Evolutionary conservation across 2,113 vertebrate genomes (phyloP).

Genomic region (Indicator maculatus): DNA sequence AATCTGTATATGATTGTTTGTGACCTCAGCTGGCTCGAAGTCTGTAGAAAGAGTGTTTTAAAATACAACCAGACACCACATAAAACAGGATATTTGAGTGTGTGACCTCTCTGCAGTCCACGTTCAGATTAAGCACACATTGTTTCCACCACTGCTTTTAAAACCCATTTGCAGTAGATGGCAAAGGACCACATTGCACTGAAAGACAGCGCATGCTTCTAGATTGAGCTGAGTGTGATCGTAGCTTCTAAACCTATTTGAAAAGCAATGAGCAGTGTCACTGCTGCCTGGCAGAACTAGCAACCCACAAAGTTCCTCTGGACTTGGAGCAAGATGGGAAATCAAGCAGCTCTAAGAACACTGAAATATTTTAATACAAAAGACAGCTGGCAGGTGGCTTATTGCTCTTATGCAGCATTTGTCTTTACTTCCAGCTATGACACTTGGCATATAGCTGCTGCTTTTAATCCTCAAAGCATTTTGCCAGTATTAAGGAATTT

Average conservation of each 20-base stretch:
- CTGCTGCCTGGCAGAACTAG: background rate
- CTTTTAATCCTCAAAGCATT: background rate
- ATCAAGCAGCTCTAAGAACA: conserved; percentile 30
- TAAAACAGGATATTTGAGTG: conserved; percentile 38
- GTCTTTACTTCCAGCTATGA: conserved; percentile 33
- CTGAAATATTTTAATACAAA: conserved; percentile 60
- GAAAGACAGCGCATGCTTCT: background rate
- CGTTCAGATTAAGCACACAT: conserved; percentile 10
- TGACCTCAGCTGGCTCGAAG: conserved; percentile 41
- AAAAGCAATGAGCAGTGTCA: conserved; percentile 27
- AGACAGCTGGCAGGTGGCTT: conserved; percentile 55
- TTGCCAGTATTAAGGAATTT: background rate
- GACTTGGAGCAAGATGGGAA: conserved; percentile 7
- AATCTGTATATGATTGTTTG: conserved; percentile 47
- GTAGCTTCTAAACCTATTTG: conserved; percentile 43
- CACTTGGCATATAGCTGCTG: background rate
- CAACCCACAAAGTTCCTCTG: conserved; percentile 32
- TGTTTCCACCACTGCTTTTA: conserved; percentile 17
- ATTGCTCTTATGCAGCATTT: conserved; percentile 42
- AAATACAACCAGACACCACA: conserved; percentile 57
- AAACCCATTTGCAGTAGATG: background rate
- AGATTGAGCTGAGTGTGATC: background rate
- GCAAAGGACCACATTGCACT: background rate
- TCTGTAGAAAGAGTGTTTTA: conserved; percentile 29
- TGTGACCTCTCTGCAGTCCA: conserved; percentile 17